Conservation (phyloP, 2,797 vertebrate genomes). For the Kryptolebias ocellatus region DNA sequence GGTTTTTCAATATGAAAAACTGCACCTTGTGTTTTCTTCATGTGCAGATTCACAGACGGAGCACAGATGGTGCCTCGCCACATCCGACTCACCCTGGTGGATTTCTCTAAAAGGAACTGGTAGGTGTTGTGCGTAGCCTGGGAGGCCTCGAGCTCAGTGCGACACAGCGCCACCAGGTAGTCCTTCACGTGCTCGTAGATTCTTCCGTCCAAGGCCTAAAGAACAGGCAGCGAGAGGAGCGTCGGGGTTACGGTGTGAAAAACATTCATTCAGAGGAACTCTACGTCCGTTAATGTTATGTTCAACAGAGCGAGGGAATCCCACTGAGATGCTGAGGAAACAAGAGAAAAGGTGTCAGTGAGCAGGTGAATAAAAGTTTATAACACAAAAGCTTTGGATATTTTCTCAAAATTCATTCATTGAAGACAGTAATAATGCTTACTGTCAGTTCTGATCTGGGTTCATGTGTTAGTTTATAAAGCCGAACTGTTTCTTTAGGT, state of each 20-base stretch:
- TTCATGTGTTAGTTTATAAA: background rate
- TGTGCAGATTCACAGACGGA: background rate
- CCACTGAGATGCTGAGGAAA: no score
- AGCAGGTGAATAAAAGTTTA: no score
- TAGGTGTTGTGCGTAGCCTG: conserved; percentile 96
- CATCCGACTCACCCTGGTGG: conserved; percentile 88
- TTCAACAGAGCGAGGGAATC: background rate
- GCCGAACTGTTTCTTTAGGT: background rate
- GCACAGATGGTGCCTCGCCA: background rate
- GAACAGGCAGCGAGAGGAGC: conserved; percentile 27
- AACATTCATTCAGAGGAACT: conserved; percentile 20
- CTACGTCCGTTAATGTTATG: conserved; percentile 22
- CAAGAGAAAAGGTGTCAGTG: no score
- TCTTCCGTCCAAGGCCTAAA: conserved; percentile 92
- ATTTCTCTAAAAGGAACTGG: conserved; percentile 96
- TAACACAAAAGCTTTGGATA: background rate
- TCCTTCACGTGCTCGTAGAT: conserved; percentile 96
- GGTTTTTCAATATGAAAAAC: no score
- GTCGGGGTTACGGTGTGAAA: conserved; percentile 14
- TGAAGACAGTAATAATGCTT: no score
- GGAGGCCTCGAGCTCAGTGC: conserved; percentile 92
- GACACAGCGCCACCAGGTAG: conserved; percentile 94
- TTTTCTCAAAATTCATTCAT: background rate
- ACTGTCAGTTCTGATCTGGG: no score
- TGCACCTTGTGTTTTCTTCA: background rate